Percentiles rank a stretch among this genome's conserved stretches.
These are phyloP conservation scores for Aurelia aurita complex sp. Pacific DNA, from an alignment of 30 jellyfish, hydroid and myxozoan species.

Conservation along the genomic window DNA sequence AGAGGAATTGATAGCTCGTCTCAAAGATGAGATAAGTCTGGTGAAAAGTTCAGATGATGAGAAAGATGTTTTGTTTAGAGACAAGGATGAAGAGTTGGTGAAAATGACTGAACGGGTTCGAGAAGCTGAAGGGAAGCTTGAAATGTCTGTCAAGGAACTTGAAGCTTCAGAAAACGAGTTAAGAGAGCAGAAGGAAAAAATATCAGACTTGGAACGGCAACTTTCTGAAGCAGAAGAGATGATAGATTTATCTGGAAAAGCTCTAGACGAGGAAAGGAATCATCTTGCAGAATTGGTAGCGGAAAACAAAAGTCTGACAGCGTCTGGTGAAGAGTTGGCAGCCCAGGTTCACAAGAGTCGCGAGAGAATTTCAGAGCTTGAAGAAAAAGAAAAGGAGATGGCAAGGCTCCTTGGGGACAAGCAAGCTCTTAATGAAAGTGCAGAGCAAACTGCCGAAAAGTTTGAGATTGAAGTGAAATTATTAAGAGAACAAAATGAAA, in stretches of 20 bases:
- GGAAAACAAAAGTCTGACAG: not conserved
- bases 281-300: not conserved
- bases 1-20: not conserved
- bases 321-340: not conserved
- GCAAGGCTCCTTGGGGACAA: conserved; percentile 21
- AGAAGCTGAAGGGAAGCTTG: not conserved
- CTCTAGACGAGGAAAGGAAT: not conserved
- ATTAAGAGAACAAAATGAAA: conserved; percentile 3
- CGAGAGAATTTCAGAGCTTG: not conserved
- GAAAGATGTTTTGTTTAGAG: not conserved
- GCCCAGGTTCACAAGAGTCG: not conserved
- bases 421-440: conserved; percentile 7
- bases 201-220: not conserved
- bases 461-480: conserved; percentile 12
- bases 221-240: not conserved
- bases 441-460: not conserved
- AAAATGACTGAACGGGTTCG: not conserved
- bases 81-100: conserved; percentile 4
- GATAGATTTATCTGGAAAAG: not conserved
- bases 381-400: conserved; percentile 13
- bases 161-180: not conserved
- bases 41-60: not conserved
- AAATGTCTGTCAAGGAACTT: not conserved
- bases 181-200: not conserved
- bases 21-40: not conserved